phyloP scores from a whole-genome alignment of 2,113 vertebrate species.

The Varanus salvator region DNA sequence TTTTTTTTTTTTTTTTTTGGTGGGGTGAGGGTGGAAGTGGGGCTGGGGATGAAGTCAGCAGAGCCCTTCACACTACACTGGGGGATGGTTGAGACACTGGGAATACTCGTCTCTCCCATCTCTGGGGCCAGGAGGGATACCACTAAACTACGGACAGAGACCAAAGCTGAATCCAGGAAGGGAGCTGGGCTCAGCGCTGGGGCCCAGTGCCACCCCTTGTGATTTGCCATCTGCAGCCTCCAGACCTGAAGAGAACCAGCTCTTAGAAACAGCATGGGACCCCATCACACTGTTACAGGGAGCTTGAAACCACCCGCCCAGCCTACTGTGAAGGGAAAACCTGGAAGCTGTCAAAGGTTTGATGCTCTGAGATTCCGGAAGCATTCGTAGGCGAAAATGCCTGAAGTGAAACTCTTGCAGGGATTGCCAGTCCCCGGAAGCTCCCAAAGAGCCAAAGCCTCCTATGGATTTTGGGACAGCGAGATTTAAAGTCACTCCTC shows the following conservation, averaged over 20 bases:
- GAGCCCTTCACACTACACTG: background rate
- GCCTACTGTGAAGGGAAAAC: background rate
- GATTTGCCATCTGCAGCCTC: background rate
- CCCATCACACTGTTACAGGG: too few relatives aligned
- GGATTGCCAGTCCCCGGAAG: background rate
- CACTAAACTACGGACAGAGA: conserved; percentile 20
- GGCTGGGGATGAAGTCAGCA: background rate
- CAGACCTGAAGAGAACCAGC: background rate
- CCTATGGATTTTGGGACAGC: background rate
- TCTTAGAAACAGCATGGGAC: background rate
- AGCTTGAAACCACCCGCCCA: background rate
- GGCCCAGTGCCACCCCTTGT: background rate
- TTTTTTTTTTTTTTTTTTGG: background rate
- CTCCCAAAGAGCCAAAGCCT: background rate
- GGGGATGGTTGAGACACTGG: background rate
- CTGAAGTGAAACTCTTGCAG: background rate
- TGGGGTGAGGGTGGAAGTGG: background rate
- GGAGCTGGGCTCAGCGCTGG: background rate
- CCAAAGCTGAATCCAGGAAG: conserved; percentile 13
- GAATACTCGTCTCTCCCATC: background rate
- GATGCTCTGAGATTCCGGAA: background rate
- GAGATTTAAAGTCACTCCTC: background rate
- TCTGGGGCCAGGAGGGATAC: background rate
- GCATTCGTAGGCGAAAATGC: background rate
- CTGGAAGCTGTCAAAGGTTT: background rate